These are phyloP conservation scores for Erebia palarica DNA, from an alignment of 2,888 invertebrate species.

Conservation along the genomic window DNA sequence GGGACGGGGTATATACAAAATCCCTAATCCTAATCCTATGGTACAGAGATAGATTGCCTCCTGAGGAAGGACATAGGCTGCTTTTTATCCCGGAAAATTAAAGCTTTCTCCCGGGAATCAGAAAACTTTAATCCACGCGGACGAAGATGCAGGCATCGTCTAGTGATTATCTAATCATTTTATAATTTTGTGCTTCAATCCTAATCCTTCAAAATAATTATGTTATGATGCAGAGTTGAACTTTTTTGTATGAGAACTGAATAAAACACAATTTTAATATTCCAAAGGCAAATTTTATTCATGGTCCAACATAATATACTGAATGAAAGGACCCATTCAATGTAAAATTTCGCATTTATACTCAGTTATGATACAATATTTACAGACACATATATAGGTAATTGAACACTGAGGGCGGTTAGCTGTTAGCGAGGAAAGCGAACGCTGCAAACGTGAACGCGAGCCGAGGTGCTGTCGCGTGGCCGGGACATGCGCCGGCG, in stretches of 20 bases:
- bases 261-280: slow-evolving; percentile 37
- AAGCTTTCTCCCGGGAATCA: no score
- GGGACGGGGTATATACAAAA: no score
- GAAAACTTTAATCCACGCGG: no score
- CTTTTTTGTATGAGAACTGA: not conserved
- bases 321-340: slow-evolving; percentile 80
- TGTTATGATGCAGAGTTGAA: no score
- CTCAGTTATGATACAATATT: slow-evolving; percentile 76
- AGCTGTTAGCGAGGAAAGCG: slow-evolving; percentile 68
- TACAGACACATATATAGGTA: slow-evolving; percentile 66
- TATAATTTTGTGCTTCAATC: no score
- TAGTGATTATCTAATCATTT: no score
- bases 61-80: no score
- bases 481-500: slow-evolving; percentile 52
- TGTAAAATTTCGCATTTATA: slow-evolving; percentile 78
- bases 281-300: slow-evolving; percentile 80
- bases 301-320: slow-evolving; percentile 82
- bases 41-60: no score
- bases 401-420: slow-evolving; percentile 74
- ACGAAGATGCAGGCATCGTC: no score
- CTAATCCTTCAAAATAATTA: no score
- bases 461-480: slow-evolving; percentile 48
- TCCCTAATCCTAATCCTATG: no score
- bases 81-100: no score
- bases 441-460: slow-evolving; percentile 56